phyloP scores from a whole-genome alignment of 1,140 invertebrate species.

The Choristoneura fumiferana region DNA sequence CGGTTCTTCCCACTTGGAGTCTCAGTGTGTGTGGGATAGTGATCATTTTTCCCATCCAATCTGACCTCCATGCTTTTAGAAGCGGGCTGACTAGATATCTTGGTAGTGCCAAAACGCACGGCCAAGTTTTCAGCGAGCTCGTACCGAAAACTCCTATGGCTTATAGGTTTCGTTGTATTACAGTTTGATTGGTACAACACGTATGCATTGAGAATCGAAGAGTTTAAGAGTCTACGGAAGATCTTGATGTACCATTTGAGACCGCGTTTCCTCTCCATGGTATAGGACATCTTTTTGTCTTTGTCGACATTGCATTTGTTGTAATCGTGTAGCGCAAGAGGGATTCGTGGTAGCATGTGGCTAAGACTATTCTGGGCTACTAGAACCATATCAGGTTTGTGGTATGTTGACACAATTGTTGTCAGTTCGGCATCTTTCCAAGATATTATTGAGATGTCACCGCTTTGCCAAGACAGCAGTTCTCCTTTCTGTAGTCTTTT shows the following conservation, averaged over 20 bases:
- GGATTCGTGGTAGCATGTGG: background rate
- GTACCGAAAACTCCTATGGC: constrained; percentile 2
- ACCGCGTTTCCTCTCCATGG: constrained; percentile 5
- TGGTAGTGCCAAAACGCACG: background rate
- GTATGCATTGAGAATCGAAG: background rate
- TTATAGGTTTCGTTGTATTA: background rate
- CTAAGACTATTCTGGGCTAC: background rate
- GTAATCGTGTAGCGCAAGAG: background rate
- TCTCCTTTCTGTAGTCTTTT: constrained; percentile 7
- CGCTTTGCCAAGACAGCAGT: constrained; percentile 7
- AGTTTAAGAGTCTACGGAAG: background rate
- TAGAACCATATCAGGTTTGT: constrained; percentile 1
- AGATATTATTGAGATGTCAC: constrained; percentile 7
- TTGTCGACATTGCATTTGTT: constrained; percentile 9
- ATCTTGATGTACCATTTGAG: constrained; percentile 15
- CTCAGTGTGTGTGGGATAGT: constrained; percentile 2
- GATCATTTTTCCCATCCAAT: background rate
- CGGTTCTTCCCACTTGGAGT: background rate
- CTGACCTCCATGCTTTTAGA: background rate
- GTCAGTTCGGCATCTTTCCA: constrained; percentile 7
- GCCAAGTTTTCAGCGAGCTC: background rate
- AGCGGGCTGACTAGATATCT: background rate
- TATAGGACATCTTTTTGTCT: constrained; percentile 12
- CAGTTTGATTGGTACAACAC: background rate
- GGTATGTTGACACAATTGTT: background rate